These are phyloP conservation scores for Puma concolor DNA, from an alignment of 2,113 vertebrate genomes.

Conservation along the genomic window DNA sequence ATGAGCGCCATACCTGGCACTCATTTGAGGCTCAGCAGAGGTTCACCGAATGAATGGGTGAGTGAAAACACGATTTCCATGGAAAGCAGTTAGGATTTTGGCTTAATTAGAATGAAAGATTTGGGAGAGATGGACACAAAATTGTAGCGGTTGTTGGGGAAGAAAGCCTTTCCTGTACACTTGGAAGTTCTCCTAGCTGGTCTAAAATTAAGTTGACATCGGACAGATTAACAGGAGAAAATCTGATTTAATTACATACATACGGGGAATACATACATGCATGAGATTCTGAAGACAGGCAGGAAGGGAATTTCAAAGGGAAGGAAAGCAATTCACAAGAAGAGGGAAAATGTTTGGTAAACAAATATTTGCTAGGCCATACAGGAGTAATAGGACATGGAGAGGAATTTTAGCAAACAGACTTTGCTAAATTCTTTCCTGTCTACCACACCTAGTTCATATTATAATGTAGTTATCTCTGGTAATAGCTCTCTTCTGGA, in stretches of 20 bases:
- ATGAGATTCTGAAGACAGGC: not conserved
- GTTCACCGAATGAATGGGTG: not conserved
- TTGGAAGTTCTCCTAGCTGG: not conserved
- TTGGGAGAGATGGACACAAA: not conserved
- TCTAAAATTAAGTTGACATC: not conserved
- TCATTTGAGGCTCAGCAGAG: not conserved
- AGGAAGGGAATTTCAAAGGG: not conserved
- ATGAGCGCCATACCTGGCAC: not conserved
- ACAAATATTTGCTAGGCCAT: not conserved
- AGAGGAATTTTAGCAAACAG: not conserved
- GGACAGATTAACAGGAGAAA: not conserved
- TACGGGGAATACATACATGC: not conserved
- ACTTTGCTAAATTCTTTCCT: not conserved
- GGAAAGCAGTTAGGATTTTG: not conserved
- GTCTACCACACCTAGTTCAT: not conserved
- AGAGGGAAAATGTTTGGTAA: not conserved
- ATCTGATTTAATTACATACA: not conserved
- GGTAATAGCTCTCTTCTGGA: not conserved
- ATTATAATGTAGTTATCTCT: not conserved
- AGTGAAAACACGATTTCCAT: not conserved
- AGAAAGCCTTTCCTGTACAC: not conserved
- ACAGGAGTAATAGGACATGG: not conserved
- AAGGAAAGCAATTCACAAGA: not conserved
- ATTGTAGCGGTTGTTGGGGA: not conserved
- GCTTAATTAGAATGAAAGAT: not conserved